Evolutionary conservation across 2,888 invertebrate species (phyloP), one percentile per base, ranked within the genome.

Genomic region (Apotomis capreana): DNA sequence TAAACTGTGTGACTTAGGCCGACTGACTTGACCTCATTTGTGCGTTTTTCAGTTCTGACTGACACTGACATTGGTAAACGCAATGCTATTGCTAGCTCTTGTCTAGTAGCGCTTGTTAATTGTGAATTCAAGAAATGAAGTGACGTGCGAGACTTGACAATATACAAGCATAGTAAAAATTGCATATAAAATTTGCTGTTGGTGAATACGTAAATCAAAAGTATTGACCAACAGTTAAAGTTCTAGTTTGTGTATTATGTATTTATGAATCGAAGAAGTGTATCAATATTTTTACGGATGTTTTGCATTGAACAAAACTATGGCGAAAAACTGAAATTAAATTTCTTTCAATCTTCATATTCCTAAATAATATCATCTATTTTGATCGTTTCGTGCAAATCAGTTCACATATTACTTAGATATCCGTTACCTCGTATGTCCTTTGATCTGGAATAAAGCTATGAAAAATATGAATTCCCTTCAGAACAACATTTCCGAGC

Each of bases 391-490:
- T 49, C 0, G 58, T n/a, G 5, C 8, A 61, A 63, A 58, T 46
- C 15, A 49, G 37, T 67, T 49, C 10, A 54, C 26, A 57, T 8
- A 8, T 10, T 49, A 64, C 52, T 55, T 37, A 40, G 55, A 3
- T 37, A 54, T 55, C 46, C 37, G 13, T 44, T 62, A 51, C n/a
- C 60, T n/a, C 67, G 49, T 51, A 67, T 57, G 60, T 44, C 13
- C 44, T 57, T 55, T 13, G 40, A 36, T 46, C n/a, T 26, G 36
- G 36, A 61, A 69, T 80, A 85, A 84, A 87, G 85, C 76, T 86
- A 92, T 92, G 92, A 92, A 89, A 92, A 89, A 90, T 79, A 93
- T 93, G 92, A 90, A 89, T 88, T 89, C 91, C 78, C 81, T 87
- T 78, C 89, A 89, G 82, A 90, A 87, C 79, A 90, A 88, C 76